Evolutionary conservation across 2,888 invertebrate genomes (phyloP).

Genomic region (Colostygia pectinataria): DNA sequence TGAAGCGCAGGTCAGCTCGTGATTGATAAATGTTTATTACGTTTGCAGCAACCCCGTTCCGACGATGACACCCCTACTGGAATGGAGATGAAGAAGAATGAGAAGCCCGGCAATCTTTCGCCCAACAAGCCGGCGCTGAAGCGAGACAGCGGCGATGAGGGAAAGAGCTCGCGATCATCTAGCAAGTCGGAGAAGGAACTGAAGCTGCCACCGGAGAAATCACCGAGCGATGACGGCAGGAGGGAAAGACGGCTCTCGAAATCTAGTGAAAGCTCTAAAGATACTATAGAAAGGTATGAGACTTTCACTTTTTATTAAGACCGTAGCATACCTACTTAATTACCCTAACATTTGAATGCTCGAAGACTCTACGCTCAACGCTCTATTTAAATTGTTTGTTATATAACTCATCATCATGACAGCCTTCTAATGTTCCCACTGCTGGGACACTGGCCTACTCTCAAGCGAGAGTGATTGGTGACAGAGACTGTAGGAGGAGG

Average conservation of each 20-base stretch:
- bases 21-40: no score
- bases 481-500: no score
- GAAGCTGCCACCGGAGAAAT: constrained; percentile 66
- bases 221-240: constrained; percentile 58
- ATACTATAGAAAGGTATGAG: constrained; percentile 73
- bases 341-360: no score
- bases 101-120: constrained; percentile 72
- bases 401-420: no score
- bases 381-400: no score
- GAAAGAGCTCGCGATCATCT: constrained; percentile 59
- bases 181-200: constrained; percentile 70
- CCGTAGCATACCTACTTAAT: neutral
- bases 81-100: constrained; percentile 78
- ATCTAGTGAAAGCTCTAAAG: constrained; percentile 68
- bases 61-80: constrained; percentile 59
- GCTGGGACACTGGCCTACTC: no score
- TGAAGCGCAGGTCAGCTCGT: no score
- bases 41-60: constrained; percentile 51
- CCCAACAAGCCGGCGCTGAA: constrained; percentile 62
- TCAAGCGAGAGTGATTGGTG: no score
- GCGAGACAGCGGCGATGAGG: constrained; percentile 62
- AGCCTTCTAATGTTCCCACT: no score
- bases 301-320: constrained; percentile 1
- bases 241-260: constrained; percentile 60
- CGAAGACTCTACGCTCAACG: no score